These are phyloP conservation scores for Campylomormyrus numenius DNA, from an alignment of 2,113 vertebrate species.

Conservation along the genomic window DNA sequence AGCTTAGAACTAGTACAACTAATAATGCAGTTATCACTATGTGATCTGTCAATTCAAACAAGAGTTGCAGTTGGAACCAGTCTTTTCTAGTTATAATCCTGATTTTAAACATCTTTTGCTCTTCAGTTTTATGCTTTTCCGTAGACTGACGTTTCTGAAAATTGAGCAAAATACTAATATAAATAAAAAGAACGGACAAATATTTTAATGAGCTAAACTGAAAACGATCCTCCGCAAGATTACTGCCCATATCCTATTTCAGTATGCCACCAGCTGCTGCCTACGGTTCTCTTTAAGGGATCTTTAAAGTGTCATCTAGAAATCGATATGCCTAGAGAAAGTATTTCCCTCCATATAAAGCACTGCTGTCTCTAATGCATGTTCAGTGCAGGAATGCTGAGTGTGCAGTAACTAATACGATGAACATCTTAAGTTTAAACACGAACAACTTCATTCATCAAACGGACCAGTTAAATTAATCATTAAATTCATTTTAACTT, in stretches of 20 bases:
- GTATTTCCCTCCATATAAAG: constrained; percentile 64
- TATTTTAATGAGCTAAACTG: constrained; percentile 23
- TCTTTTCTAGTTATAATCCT: background rate
- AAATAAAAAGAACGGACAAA: constrained; percentile 4
- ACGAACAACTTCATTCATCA: background rate
- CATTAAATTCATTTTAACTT: too few species aligned
- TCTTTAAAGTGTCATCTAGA: constrained; percentile 58
- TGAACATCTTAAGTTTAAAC: background rate
- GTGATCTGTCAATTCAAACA: background rate
- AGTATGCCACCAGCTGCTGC: constrained; percentile 43
- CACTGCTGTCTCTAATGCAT: constrained; percentile 41
- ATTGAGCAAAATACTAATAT: background rate
- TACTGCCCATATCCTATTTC: constrained; percentile 26
- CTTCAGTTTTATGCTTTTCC: background rate
- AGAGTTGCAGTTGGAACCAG: background rate
- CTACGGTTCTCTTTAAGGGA: constrained; percentile 25
- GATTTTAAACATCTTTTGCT: background rate
- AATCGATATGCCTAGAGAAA: constrained; percentile 63
- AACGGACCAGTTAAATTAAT: background rate
- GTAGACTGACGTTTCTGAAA: background rate
- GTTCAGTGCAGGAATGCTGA: constrained; percentile 59
- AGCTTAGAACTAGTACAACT: background rate
- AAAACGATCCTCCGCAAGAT: constrained; percentile 32
- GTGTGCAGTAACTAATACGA: constrained; percentile 43
- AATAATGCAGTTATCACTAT: background rate